Evolutionary conservation across 2,888 invertebrate species (phyloP).

Genomic region (Lutraria lutraria): DNA sequence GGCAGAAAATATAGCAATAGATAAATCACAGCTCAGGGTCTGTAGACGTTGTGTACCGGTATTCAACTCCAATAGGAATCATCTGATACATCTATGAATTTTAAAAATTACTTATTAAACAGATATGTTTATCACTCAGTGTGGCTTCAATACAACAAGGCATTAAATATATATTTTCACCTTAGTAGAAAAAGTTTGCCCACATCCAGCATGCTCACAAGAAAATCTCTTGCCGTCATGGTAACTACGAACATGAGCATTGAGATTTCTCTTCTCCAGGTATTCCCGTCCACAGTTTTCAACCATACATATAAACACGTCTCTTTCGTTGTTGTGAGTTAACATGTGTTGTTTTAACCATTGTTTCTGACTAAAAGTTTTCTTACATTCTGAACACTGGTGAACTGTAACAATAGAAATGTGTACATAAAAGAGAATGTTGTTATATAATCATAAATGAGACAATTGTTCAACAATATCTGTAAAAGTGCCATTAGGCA

Average conservation of each 20-base stretch:
- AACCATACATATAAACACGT: constrained; percentile 74
- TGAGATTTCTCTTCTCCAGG: constrained; percentile 76
- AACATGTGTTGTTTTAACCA: constrained; percentile 74
- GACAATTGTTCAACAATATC: too few species aligned
- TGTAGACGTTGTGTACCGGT: too few species aligned
- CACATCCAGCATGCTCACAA: constrained; percentile 76
- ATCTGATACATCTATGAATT: too few species aligned
- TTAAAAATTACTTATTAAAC: too few species aligned
- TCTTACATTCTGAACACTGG: constrained; percentile 73
- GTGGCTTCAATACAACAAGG: too few species aligned
- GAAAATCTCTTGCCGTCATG: constrained; percentile 76
- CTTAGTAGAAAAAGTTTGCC: constrained; percentile 75
- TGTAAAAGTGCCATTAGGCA: too few species aligned
- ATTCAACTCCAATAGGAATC: too few species aligned
- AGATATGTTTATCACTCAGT: too few species aligned
- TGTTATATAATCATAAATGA: too few species aligned
- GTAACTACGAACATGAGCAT: constrained; percentile 76
- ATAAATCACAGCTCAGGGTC: too few species aligned
- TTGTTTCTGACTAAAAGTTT: constrained; percentile 71
- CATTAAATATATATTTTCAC: constrained; percentile 55
- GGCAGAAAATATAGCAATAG: too few species aligned
- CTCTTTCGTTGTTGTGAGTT: constrained; percentile 67
- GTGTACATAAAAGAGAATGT: background rate
- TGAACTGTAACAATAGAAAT: constrained; percentile 57
- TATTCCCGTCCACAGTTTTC: constrained; percentile 78